Evolutionary conservation across 2,797 vertebrate species (phyloP), one percentile per base, ranked within the genome.

Genomic region (Epinephelus awoara): DNA sequence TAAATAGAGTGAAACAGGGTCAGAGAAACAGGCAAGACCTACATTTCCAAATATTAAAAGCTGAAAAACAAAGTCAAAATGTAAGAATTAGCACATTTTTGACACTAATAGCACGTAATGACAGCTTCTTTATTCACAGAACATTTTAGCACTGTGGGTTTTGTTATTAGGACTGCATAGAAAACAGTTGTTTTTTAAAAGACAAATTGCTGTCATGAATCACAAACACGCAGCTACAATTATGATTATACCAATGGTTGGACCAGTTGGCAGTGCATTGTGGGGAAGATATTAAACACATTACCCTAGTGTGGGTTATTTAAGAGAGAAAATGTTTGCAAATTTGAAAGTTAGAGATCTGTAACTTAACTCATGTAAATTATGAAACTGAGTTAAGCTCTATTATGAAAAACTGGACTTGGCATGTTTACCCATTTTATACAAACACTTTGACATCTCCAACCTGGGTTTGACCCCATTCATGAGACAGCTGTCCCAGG

Each of bases 401-500:
- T 42, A 10, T 58, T 21, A 29, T 40, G 58, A 25, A 42, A 74
- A 67, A 44, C 5, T 23, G n/a, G 19, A 38, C 58, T 66, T 55
- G 42, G 73, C 46, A 7, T 82, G 38, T 57, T 3, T 21, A 1
- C 3, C 64, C 29, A 11, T 49, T 67, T 58, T 50, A 67, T 34
- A 38, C 34, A 5, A 42, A 6, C 4, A 2, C 29, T 67, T 71
- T 42, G 62, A 74, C 46, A 34, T 61, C 23, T 44, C 51, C n/a
- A 42, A 47, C 65, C 75, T 59, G 59, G 7, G 1, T 59, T 10
- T 56, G 71, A 73, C 56, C 68, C 18, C 47, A 13, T 75, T 78
- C 49, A 64, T 34, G 65, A 67, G 46, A 58, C 82, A 79, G 73
- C 82, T 86, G 74, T 70, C 17, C n/a, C 34, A 23, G 79, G 79